Evolutionary conservation across 2,888 invertebrate species (phyloP), one percentile per base, ranked within the genome.

Genomic region (Thera britannica): DNA sequence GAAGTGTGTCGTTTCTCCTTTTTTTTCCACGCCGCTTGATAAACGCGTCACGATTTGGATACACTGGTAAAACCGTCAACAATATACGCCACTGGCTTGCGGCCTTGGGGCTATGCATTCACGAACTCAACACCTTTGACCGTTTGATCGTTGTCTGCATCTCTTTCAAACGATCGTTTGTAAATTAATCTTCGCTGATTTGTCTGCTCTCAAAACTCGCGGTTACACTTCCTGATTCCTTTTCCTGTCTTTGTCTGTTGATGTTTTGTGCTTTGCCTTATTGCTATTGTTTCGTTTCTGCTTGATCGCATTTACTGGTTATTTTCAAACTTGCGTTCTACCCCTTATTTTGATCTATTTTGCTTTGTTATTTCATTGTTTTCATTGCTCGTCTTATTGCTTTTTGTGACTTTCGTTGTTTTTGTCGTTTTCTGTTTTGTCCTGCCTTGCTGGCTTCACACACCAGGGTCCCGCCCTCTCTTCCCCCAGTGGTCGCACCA

Each of bases 401-500:
- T 48, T 6, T 35, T 36, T 48, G 23, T 34, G 9, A 11, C 48
- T 12, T 72, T 52, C 6, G 52, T 36, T 8, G 35, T 71, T 65
- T 67, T 57, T 61, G 41, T 67, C 62, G 52, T 58, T 12, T 7
- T 63, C 48, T 44, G 57, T 56, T 56, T 12, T 51, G 57, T 56
- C 51, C 58, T 55, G 60, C 55, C 56, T 62, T 58, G 57, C 52
- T 61, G 49, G 61, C 62, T 68, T 68, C 62, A 57, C 41, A 48
- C 4, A 46, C 62, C 77, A 83, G 93, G 96, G 89, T 95, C 96
- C 85, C 95, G 97, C 88, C 98, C 98, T 83, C 95, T 98, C 90
- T 98, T 98, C 94, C 98, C 98, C 80, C 98, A 98, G 95, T 98
- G 98, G 98, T 98, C 98, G 82, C 98, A 98, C 94, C 98, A 98